Evolutionary conservation across 2,113 vertebrate species (phyloP), one percentile per base, ranked within the genome.

Genomic region (Apteryx mantelli): DNA sequence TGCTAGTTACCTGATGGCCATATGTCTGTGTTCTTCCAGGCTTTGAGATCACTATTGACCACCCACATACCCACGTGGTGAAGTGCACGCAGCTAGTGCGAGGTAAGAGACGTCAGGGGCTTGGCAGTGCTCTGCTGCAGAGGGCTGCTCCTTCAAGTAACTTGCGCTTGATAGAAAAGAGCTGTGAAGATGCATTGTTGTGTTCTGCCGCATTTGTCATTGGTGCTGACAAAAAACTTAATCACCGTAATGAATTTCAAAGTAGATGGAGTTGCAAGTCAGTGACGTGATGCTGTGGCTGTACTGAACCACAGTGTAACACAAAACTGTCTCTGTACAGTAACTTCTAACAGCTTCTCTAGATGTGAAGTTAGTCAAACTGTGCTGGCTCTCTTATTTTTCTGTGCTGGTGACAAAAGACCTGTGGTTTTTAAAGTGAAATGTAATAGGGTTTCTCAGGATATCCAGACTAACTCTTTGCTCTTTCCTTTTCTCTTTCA

Each of bases 11-110:
- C 88, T 97, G 78, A 96, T 28, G 38, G 38, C 34, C 0, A 0
- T 7, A 1, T 80, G 4, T 95, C 48, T 79, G 24, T 95, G 75
- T 97, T 82, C 96, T 97, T 98, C 13, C 98, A 99, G 99, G 99
- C 15, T 99, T 99, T 97, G 99, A 99, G 95, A 99, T 99, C 98
- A 99, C 99, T 64, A 99, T 99, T 34, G 99, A 99, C 97, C 99
- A 99, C 92, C 99, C 99, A 38, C 99, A 99, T 71, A 99, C 99
- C 80, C 99, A 99, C 58, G 99, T 99, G 89, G 99, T 99, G 96
- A 99, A 99, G 98, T 99, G 99, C 91, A 99, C 99, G 1, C 99
- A 99, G 95, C 98, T 99, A 5, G 99, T 99, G 83, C 98, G 99
- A 99, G 99, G 99, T 99, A 97, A 99, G 98, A 18, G 88, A 68